Evolutionary conservation across 2,888 invertebrate genomes (phyloP).

Genomic region (Synergus gifuensis): DNA sequence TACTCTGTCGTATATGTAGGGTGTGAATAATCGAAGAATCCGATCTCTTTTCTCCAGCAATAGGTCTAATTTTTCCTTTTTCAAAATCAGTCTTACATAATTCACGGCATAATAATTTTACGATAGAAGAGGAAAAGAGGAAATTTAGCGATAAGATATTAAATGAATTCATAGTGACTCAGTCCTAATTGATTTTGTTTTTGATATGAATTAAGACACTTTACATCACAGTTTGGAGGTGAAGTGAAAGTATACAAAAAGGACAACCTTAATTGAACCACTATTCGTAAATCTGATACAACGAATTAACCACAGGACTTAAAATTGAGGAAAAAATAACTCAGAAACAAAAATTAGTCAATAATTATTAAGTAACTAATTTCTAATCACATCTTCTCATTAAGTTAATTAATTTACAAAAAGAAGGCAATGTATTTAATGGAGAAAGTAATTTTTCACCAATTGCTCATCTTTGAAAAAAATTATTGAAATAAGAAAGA

Average conservation of each 20-base stretch:
- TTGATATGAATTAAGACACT: not conserved
- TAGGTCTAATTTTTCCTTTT: constrained; percentile 1
- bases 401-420: not conserved
- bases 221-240: not conserved
- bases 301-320: not conserved
- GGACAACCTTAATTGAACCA: not conserved
- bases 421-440: not conserved
- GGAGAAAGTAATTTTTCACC: not conserved
- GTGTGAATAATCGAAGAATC: constrained; percentile 32
- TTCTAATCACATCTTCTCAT: not conserved
- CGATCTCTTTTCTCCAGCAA: constrained; percentile 30
- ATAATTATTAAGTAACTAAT: not conserved
- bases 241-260: constrained; percentile 26
- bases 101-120: not conserved
- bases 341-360: not conserved
- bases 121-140: too few relatives aligned
- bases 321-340: not conserved
- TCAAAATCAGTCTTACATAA: not conserved
- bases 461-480: not conserved
- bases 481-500: not conserved
- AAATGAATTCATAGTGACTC: not conserved
- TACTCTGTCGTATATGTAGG: constrained; percentile 28
- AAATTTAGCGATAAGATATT: not conserved
- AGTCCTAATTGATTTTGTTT: not conserved
- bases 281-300: not conserved